Evolutionary conservation across 2,888 invertebrate species (phyloP).

Genomic region (Pseudeuparius sepicola): DNA sequence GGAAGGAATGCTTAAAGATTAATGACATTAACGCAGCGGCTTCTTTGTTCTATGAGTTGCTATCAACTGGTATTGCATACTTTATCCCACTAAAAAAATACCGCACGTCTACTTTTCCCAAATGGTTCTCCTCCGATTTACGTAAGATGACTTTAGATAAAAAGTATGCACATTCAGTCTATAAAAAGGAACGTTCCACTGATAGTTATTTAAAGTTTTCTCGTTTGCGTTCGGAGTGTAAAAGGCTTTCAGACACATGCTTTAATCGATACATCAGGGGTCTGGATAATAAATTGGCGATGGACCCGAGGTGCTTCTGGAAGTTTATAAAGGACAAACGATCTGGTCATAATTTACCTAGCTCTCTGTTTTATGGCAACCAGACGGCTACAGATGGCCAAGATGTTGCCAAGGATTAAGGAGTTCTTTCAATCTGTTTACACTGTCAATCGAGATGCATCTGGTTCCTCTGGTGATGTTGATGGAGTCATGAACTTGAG

Average conservation of each 20-base stretch:
- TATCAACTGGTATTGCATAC: too few relatives aligned
- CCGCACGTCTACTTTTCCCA: too few relatives aligned
- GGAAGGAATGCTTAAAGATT: too few relatives aligned
- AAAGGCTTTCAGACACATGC: conserved; percentile 1
- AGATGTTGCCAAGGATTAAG: neutral
- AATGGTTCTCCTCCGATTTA: too few relatives aligned
- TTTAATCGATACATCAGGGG: conserved; percentile 2
- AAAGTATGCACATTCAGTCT: too few relatives aligned
- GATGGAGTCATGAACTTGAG: neutral
- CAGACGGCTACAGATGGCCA: neutral
- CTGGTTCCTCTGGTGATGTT: neutral
- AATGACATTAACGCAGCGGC: too few relatives aligned
- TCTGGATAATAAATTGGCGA: neutral
- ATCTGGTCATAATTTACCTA: conserved; percentile 3
- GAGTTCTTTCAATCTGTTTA: conserved; percentile 4
- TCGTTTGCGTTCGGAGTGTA: too few relatives aligned
- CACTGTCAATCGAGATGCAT: neutral
- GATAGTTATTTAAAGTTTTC: too few relatives aligned
- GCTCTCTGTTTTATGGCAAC: conserved; percentile 1
- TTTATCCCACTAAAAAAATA: too few relatives aligned
- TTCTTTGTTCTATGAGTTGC: too few relatives aligned
- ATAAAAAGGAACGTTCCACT: too few relatives aligned
- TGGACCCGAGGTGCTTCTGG: conserved; percentile 3
- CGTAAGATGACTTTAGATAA: too few relatives aligned
- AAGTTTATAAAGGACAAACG: neutral